Evolutionary conservation across 1,140 invertebrate genomes (phyloP).

Genomic region (Caenorhabditis tropicalis): DNA sequence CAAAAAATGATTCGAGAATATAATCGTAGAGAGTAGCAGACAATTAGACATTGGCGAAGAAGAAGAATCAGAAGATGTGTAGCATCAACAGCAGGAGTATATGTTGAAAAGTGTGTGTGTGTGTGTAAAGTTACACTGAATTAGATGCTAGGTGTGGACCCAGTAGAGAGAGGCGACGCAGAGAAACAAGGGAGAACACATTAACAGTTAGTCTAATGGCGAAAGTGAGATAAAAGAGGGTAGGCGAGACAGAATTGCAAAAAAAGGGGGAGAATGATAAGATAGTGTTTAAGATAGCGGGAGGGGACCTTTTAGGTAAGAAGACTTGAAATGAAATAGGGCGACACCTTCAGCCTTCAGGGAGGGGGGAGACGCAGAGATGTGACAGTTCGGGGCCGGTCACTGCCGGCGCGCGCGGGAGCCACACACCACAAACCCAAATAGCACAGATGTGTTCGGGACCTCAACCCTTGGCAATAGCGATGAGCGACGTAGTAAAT

Average conservation of each 20-base stretch:
- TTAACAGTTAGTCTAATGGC: conserved; percentile 45
- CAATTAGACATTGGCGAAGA: background rate
- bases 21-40: background rate
- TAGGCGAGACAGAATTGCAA: background rate
- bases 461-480: too few relatives aligned
- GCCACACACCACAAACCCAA: background rate
- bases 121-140: conserved; percentile 41
- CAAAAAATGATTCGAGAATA: too few relatives aligned
- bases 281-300: background rate
- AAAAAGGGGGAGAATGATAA: background rate
- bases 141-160: conserved; percentile 14
- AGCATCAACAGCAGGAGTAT: background rate
- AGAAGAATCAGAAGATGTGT: conserved; percentile 20
- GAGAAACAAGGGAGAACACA: conserved; percentile 30
- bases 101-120: conserved; percentile 36
- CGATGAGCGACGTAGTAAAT: too few relatives aligned
- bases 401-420: background rate
- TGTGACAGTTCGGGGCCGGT: background rate
- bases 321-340: background rate
- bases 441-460: too few relatives aligned
- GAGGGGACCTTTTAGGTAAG: background rate
- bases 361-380: background rate
- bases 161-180: conserved; percentile 20
- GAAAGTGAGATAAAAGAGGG: conserved; percentile 4
- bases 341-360: background rate